These are phyloP conservation scores for Notospermus geniculatus DNA, from an alignment of 1,140 invertebrate species.

Conservation along the genomic window DNA sequence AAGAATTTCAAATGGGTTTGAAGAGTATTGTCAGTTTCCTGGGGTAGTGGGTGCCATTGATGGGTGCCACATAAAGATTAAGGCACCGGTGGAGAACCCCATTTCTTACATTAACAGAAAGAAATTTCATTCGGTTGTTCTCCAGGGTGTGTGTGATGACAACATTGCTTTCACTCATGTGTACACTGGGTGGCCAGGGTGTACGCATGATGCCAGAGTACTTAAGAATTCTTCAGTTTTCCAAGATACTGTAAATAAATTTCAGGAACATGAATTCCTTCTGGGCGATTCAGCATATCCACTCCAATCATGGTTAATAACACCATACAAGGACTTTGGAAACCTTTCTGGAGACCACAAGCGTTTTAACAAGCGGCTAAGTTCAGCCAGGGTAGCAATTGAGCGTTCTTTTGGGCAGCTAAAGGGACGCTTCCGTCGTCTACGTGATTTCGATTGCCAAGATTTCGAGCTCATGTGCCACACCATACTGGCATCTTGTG, in stretches of 20 bases:
- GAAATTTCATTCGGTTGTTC: slow-evolving; percentile 39
- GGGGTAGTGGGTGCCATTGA: slow-evolving; percentile 28
- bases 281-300: slow-evolving; percentile 51
- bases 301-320: slow-evolving; percentile 35
- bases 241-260: slow-evolving; percentile 22
- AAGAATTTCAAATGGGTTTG: slow-evolving; percentile 11
- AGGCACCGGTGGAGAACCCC: slow-evolving; percentile 30
- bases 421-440: too few species aligned
- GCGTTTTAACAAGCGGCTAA: too few species aligned
- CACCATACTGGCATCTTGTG: too few species aligned
- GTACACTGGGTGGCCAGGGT: too few species aligned
- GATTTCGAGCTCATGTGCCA: too few species aligned
- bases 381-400: too few species aligned
- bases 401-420: too few species aligned
- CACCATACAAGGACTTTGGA: too few species aligned
- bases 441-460: too few species aligned
- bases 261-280: slow-evolving; percentile 26
- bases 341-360: too few species aligned
- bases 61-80: slow-evolving; percentile 28
- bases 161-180: slow-evolving; percentile 29
- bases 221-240: slow-evolving; percentile 28
- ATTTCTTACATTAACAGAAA: slow-evolving; percentile 43
- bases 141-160: slow-evolving; percentile 33
- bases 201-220: too few species aligned
- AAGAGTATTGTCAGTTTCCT: slow-evolving; percentile 21